Evolutionary conservation across 2,113 vertebrate species (phyloP).

Genomic region (Psittacula cyanocephala): DNA sequence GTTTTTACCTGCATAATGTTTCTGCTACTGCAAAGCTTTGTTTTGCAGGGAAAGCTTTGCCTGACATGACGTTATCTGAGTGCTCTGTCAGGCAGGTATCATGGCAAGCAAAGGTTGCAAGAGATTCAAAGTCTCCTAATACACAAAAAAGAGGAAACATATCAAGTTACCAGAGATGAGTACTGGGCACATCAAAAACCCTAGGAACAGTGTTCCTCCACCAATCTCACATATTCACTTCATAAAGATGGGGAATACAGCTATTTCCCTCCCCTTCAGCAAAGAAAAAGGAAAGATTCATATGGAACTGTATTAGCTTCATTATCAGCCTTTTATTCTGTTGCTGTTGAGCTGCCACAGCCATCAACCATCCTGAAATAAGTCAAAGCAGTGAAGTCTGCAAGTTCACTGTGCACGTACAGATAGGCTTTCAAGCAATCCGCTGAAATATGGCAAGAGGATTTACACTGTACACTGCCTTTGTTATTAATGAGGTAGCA

Average conservation of each 20-base stretch:
- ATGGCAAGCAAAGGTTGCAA: not conserved
- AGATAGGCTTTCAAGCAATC: not conserved
- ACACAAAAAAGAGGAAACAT: not conserved
- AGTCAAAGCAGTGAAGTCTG: not conserved
- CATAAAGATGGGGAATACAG: not conserved
- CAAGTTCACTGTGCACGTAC: not conserved
- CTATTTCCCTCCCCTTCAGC: not conserved
- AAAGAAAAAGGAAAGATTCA: not conserved
- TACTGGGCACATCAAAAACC: not conserved
- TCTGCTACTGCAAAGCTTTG: not conserved
- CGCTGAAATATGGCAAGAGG: not conserved
- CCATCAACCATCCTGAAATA: not conserved
- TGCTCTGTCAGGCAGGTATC: not conserved
- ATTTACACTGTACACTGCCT: not conserved
- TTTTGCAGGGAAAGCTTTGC: not conserved
- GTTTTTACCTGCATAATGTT: not conserved
- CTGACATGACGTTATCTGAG: not conserved
- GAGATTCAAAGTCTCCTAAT: not conserved
- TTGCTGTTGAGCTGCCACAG: not conserved
- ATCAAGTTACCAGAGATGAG: not conserved
- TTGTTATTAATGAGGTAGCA: not conserved
- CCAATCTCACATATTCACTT: not conserved
- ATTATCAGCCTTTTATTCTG: not conserved
- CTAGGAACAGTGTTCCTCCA: not conserved
- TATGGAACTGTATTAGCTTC: not conserved